Conservation (phyloP, 2,888 invertebrate species). For the Melinaea menophilus region DNA sequence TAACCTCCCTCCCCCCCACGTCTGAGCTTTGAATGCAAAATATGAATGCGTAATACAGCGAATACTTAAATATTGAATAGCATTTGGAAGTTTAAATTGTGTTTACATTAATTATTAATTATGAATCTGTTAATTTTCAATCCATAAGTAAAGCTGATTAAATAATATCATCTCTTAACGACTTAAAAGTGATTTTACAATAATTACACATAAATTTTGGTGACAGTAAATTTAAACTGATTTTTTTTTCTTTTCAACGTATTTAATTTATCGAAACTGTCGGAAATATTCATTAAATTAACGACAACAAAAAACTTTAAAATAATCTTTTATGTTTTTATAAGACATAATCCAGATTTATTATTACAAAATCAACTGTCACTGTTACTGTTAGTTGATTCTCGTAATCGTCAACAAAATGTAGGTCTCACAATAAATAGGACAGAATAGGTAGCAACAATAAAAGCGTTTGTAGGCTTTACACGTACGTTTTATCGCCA, state of each 20-base stretch:
- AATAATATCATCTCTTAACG: no score
- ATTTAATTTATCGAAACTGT: no score
- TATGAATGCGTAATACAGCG: neutral
- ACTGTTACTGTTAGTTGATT: constrained; percentile 12
- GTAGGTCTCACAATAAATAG: constrained; percentile 11
- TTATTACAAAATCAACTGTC: neutral
- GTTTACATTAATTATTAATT: no score
- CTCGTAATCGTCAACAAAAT: constrained; percentile 12
- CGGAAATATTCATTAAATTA: no score
- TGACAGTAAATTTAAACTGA: no score
- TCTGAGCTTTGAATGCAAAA: constrained; percentile 2
- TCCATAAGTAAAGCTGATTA: no score
- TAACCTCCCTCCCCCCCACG: no score
- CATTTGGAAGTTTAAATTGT: no score
- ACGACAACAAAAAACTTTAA: neutral
- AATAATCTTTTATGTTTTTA: neutral
- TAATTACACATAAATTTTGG: no score
- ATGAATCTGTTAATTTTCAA: no score
- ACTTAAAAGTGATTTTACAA: no score
- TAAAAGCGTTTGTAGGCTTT: constrained; percentile 25
- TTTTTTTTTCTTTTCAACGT: no score
- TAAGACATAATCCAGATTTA: neutral
- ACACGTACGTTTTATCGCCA: constrained; percentile 28
- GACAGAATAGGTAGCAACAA: constrained; percentile 19
- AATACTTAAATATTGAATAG: neutral